These are phyloP conservation scores for Theretra japonica DNA, from an alignment of 2,888 invertebrate species.

Conservation along the genomic window DNA sequence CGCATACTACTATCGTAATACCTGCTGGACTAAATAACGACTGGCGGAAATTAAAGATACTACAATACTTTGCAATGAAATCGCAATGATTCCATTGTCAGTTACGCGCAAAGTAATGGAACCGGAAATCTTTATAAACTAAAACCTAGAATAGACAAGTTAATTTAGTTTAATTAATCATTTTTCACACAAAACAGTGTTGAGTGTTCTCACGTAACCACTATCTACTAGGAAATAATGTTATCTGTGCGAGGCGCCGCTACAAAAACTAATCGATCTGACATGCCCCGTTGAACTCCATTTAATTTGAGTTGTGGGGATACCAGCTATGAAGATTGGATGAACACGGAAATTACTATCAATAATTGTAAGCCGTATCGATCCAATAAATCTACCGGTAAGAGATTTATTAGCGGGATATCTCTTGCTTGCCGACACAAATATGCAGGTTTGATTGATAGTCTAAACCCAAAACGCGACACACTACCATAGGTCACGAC, in stretches of 20 bases:
- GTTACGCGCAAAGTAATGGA: too few species aligned
- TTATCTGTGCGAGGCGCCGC: not conserved
- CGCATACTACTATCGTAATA: too few species aligned
- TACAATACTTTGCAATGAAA: too few species aligned
- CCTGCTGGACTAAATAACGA: too few species aligned
- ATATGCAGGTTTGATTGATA: too few species aligned
- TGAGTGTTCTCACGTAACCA: not conserved
- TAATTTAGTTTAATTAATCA: not conserved
- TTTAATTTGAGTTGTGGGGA: conserved; percentile 4
- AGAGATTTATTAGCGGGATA: too few species aligned
- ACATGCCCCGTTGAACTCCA: not conserved
- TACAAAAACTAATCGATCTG: not conserved
- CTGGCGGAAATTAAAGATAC: too few species aligned
- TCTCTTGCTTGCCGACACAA: too few species aligned
- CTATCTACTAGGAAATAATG: not conserved
- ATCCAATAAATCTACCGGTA: too few species aligned
- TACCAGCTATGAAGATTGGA: not conserved
- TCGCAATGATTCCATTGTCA: too few species aligned
- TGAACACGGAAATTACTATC: not conserved
- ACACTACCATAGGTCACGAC: too few species aligned
- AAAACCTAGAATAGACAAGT: not conserved
- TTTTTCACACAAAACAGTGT: not conserved
- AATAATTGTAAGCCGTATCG: not conserved
- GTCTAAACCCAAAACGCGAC: too few species aligned
- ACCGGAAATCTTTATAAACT: not conserved